Percentiles rank a stretch among this genome's conserved stretches.
phyloP scores from a whole-genome alignment of 2,113 vertebrate genomes.

The Melanerpes aurifrons region DNA sequence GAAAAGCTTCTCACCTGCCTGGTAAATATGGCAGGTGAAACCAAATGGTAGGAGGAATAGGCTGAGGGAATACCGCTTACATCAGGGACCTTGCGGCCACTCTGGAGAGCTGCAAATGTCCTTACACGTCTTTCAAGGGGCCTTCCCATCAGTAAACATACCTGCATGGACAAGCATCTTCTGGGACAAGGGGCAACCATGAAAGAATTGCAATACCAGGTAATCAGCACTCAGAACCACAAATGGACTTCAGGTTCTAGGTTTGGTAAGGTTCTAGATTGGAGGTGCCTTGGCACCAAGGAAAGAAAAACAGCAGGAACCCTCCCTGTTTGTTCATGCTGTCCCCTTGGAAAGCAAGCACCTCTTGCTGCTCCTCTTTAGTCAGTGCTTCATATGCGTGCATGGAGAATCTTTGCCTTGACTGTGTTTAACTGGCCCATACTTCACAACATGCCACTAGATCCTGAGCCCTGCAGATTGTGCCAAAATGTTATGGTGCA shows the following conservation, averaged over 20 bases:
- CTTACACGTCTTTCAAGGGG: not conserved
- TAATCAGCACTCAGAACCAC: not conserved
- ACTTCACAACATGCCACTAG: not conserved
- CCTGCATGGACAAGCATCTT: not conserved
- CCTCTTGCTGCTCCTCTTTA: not conserved
- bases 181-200: not conserved
- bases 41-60: not conserved
- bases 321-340: not conserved
- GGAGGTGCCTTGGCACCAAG: not conserved
- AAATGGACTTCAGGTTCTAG: not conserved
- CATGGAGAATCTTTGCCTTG: not conserved
- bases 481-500: not conserved
- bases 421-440: not conserved
- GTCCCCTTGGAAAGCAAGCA: not conserved
- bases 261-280: not conserved
- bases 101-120: not conserved
- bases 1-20: not conserved
- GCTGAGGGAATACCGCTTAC: fast-evolving
- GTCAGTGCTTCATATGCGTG: fast-evolving
- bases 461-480: not conserved
- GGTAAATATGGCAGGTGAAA: not conserved
- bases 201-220: not conserved
- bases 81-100: not conserved
- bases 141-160: not conserved
- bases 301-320: not conserved